Evolutionary conservation across 1,140 invertebrate species (phyloP).

Genomic region (Idris sp.): DNA sequence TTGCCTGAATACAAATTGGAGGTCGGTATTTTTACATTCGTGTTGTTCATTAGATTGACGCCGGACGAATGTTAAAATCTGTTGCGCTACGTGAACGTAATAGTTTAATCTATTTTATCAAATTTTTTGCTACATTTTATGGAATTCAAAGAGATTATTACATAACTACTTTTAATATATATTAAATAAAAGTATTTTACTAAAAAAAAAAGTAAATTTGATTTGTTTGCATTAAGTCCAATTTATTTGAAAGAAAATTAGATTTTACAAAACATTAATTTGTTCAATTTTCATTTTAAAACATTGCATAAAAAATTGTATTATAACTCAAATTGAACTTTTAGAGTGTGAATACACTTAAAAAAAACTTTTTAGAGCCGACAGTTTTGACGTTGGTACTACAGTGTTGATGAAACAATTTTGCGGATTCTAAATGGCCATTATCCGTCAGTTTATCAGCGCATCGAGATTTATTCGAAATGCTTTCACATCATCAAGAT

Average conservation of each 20-base stretch:
- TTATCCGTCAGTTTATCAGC: slow-evolving; percentile 26
- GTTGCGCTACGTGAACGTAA: background rate
- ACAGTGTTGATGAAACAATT: slow-evolving; percentile 31
- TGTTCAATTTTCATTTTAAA: too few species aligned
- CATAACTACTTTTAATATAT: too few species aligned
- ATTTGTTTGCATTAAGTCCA: too few species aligned
- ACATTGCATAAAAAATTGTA: too few species aligned
- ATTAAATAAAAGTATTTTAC: too few species aligned
- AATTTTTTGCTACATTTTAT: background rate
- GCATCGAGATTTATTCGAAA: slow-evolving; percentile 40
- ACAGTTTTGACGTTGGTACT: background rate
- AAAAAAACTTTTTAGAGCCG: too few species aligned
- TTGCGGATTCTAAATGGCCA: slow-evolving; percentile 29
- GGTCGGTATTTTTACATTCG: slow-evolving; percentile 31
- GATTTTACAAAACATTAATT: too few species aligned
- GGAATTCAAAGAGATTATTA: slow-evolving; percentile 1
- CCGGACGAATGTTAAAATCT: slow-evolving; percentile 15
- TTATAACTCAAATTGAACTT: too few species aligned
- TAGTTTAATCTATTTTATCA: slow-evolving; percentile 9
- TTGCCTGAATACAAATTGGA: slow-evolving; percentile 19
- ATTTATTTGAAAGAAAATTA: too few species aligned
- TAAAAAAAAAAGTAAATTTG: slow-evolving; percentile 21
- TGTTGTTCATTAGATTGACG: slow-evolving; percentile 39
- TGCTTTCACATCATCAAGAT: slow-evolving; percentile 48
- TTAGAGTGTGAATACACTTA: too few species aligned